phyloP scores from a whole-genome alignment of 2,113 vertebrate species.

The Elachura formosa region DNA sequence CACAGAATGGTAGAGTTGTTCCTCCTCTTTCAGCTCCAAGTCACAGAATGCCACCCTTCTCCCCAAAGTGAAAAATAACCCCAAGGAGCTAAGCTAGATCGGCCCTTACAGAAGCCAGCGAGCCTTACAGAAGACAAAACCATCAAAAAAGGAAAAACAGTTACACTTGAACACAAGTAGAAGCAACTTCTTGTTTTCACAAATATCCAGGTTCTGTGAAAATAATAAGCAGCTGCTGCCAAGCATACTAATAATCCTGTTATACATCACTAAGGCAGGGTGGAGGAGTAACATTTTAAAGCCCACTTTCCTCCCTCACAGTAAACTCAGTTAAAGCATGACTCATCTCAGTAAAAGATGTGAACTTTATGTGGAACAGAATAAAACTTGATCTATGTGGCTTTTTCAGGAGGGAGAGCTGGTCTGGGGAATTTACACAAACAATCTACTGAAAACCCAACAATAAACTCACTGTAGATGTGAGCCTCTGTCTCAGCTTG shows the following conservation, averaged over 20 bases:
- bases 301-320: slow-evolving; percentile 54
- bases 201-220: slow-evolving; percentile 34
- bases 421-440: slow-evolving; percentile 28
- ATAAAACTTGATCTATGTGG: slow-evolving; percentile 33
- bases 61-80: neutral
- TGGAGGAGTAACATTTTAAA: slow-evolving; percentile 58
- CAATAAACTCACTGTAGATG: slow-evolving; percentile 35
- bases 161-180: neutral
- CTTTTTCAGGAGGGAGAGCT: slow-evolving; percentile 8
- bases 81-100: neutral
- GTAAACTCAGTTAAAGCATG: slow-evolving; percentile 33
- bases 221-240: slow-evolving; percentile 43
- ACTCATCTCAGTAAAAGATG: slow-evolving; percentile 54
- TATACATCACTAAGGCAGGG: slow-evolving; percentile 19
- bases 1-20: neutral
- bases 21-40: neutral
- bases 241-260: slow-evolving; percentile 40
- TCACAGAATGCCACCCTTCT: neutral
- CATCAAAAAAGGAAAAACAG: neutral
- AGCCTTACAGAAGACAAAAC: neutral
- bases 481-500: neutral
- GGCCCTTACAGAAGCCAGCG: neutral
- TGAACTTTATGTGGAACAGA: slow-evolving; percentile 46
- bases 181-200: slow-evolving; percentile 3
- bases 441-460: slow-evolving; percentile 43